These are phyloP conservation scores for Heterodera carotae DNA, from an alignment of 1,140 invertebrate genomes.

Conservation along the genomic window DNA sequence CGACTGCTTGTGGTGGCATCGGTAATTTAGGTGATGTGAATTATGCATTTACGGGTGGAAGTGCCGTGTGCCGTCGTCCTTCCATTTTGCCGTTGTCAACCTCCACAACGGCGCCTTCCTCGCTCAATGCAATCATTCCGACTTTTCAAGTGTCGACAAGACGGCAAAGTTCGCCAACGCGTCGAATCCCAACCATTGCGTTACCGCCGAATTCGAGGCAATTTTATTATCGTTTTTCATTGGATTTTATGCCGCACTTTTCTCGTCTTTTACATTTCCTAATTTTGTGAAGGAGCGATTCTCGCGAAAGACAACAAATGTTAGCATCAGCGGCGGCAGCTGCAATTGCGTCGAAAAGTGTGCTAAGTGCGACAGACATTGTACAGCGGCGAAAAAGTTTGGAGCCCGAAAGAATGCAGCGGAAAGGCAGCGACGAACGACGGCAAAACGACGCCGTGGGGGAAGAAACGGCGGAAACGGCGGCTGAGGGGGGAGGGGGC, in stretches of 20 bases:
- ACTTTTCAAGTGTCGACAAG: neutral
- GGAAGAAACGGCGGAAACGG: neutral
- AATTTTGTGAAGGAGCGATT: constrained; percentile 12
- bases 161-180: constrained; percentile 5
- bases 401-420: constrained; percentile 13
- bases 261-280: too few species aligned
- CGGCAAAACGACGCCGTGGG: neutral
- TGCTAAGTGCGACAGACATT: neutral
- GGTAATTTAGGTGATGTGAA: neutral
- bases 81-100: neutral
- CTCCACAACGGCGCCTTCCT: neutral
- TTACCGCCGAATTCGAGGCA: constrained; percentile 1
- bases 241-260: too few species aligned
- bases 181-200: neutral
- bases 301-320: constrained; percentile 27
- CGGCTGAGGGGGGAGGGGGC: neutral
- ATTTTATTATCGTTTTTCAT: neutral
- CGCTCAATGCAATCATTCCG: constrained; percentile 2
- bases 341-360: constrained; percentile 16
- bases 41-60: neutral
- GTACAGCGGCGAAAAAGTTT: neutral
- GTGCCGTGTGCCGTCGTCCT: neutral
- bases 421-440: constrained; percentile 3
- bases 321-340: constrained; percentile 13
- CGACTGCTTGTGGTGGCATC: too few species aligned